Conservation (phyloP, 2,797 vertebrate genomes). For the Enteromius treurensis region DNA sequence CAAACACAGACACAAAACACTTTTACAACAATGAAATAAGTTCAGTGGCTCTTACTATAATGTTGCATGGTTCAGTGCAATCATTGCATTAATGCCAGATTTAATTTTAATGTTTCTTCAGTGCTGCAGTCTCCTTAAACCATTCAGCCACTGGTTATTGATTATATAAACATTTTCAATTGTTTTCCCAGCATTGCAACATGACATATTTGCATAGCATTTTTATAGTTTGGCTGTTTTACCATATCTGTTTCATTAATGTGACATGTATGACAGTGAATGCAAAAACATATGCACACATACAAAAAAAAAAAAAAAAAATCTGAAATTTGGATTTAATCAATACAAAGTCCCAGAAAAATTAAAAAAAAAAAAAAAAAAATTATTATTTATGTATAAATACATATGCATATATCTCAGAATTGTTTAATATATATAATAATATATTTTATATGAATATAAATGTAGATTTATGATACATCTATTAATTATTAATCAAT, state of each 20-base stretch:
- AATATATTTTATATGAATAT: no score
- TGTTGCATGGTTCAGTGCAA: neutral
- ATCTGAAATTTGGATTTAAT: neutral
- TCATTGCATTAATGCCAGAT: neutral
- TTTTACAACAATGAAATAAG: slow-evolving; percentile 3
- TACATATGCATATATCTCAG: no score
- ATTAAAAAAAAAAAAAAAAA: no score
- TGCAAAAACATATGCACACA: neutral
- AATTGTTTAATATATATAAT: no score
- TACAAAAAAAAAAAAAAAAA: neutral
- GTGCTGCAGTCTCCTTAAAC: neutral
- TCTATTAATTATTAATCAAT: no score
- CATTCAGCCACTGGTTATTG: neutral
- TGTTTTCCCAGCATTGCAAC: neutral
- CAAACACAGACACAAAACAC: neutral
- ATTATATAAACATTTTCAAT: neutral
- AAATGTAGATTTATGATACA: no score
- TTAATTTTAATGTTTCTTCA: neutral
- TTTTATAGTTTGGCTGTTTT: neutral
- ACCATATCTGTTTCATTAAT: neutral
- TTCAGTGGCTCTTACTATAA: neutral
- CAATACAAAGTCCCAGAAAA: neutral
- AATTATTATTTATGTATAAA: no score
- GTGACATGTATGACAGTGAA: neutral
- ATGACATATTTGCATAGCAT: neutral